Evolutionary conservation across 2,113 vertebrate species (phyloP).

Genomic region (Microtus oregoni): DNA sequence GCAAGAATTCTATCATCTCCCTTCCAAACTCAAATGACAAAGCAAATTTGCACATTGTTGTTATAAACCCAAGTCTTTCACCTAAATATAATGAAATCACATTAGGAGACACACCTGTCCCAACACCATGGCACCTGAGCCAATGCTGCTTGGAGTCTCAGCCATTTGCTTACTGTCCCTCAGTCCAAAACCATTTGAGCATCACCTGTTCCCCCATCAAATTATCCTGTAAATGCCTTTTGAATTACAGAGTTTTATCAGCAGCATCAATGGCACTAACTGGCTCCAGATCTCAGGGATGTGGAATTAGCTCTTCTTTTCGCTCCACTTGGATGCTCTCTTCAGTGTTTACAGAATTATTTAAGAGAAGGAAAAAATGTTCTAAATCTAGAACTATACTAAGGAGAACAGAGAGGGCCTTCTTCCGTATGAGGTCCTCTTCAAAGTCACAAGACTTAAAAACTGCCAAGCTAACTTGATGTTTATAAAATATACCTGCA

Average conservation of each 20-base stretch:
- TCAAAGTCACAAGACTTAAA: slow-evolving; percentile 33
- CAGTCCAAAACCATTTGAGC: slow-evolving; percentile 79
- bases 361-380: neutral
- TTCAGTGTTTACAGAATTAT: slow-evolving; percentile 46
- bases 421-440: slow-evolving; percentile 11
- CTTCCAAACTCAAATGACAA: slow-evolving; percentile 68
- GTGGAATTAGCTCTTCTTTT: slow-evolving; percentile 34
- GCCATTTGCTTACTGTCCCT: slow-evolving; percentile 79
- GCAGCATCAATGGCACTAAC: slow-evolving; percentile 73
- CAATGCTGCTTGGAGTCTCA: slow-evolving; percentile 73
- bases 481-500: slow-evolving; percentile 8
- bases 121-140: slow-evolving; percentile 62
- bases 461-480: neutral
- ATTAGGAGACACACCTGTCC: slow-evolving; percentile 62
- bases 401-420: neutral
- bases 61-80: slow-evolving; percentile 69
- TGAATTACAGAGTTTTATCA: slow-evolving; percentile 72
- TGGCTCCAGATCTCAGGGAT: slow-evolving; percentile 57
- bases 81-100: slow-evolving; percentile 67
- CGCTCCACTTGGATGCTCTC: slow-evolving; percentile 24
- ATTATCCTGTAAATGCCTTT: slow-evolving; percentile 80
- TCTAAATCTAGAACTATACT: neutral
- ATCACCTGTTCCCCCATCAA: slow-evolving; percentile 83
- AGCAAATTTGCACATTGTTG: slow-evolving; percentile 70
- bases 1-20: slow-evolving; percentile 57